phyloP scores from a whole-genome alignment of 2,113 vertebrate species.

The Montifringilla adamsi region DNA sequence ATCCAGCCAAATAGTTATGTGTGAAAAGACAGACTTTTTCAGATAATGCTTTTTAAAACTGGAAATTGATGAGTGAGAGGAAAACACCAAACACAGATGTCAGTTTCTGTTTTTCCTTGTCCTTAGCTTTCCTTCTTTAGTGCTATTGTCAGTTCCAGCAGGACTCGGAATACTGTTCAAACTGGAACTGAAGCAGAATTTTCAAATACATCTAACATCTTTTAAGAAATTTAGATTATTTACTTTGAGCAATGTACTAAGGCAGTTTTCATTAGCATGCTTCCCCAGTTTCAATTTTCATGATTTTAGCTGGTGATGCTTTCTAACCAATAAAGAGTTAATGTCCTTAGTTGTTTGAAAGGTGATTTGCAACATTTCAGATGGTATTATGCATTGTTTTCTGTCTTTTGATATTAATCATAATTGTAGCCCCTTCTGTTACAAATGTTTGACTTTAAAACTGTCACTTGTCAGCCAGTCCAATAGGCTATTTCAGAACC shows the following conservation, averaged over 20 bases:
- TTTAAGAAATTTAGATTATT: not conserved
- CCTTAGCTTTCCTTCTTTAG: not conserved
- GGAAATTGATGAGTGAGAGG: not conserved
- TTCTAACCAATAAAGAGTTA: constrained; percentile 18
- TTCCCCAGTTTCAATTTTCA: not conserved
- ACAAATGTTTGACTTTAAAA: constrained; percentile 36
- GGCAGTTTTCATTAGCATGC: constrained; percentile 8
- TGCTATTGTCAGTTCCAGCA: not conserved
- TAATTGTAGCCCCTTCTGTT: constrained; percentile 36
- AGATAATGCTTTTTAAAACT: not conserved
- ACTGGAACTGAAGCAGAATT: not conserved
- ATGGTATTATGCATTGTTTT: constrained; percentile 32
- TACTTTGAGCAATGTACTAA: not conserved
- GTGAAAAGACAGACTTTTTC: not conserved
- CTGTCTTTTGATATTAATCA: constrained; percentile 32
- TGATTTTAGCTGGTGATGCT: constrained; percentile 11
- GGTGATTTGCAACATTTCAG: constrained; percentile 38
- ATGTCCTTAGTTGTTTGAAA: constrained; percentile 19
- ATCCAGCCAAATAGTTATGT: not conserved
- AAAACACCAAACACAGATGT: not conserved
- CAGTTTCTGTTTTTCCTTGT: not conserved
- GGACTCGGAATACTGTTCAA: not conserved
- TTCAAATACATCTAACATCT: not conserved
- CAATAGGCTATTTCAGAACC: constrained; percentile 36
- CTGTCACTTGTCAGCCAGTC: constrained; percentile 41